phyloP scores from a whole-genome alignment of 92 coral and sea anemone genomes.

The Parazoanthus atlanticus region DNA sequence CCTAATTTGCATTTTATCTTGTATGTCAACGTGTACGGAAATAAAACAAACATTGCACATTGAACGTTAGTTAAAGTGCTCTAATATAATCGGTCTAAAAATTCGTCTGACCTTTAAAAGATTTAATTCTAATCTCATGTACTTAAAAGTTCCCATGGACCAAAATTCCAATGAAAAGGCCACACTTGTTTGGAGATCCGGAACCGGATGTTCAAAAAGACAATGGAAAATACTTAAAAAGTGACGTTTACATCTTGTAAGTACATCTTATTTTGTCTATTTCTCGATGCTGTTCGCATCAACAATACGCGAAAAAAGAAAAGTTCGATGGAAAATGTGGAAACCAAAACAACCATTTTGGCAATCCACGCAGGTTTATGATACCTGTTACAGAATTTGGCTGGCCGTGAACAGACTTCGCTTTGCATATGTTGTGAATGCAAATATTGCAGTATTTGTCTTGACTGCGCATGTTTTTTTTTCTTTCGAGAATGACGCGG shows the following conservation, averaged over 20 bases:
- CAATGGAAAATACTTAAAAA: too few species aligned
- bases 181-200: neutral
- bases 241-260: too few species aligned
- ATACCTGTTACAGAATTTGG: neutral
- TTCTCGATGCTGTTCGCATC: too few species aligned
- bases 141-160: neutral
- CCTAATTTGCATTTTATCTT: too few species aligned
- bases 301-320: neutral
- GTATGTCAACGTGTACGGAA: too few species aligned
- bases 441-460: neutral
- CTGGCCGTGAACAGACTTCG: neutral
- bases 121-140: neutral
- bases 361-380: neutral
- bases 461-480: slow-evolving; percentile 41
- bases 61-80: too few species aligned
- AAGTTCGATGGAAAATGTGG: neutral
- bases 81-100: too few species aligned
- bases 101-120: too few species aligned
- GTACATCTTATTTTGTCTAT: too few species aligned
- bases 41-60: too few species aligned
- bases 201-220: neutral
- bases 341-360: neutral
- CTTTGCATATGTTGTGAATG: neutral
- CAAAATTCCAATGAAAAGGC: neutral
- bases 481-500: neutral